These are phyloP conservation scores for Platyrinchus mystaceus DNA, from an alignment of 2,797 vertebrate species.

Conservation along the genomic window DNA sequence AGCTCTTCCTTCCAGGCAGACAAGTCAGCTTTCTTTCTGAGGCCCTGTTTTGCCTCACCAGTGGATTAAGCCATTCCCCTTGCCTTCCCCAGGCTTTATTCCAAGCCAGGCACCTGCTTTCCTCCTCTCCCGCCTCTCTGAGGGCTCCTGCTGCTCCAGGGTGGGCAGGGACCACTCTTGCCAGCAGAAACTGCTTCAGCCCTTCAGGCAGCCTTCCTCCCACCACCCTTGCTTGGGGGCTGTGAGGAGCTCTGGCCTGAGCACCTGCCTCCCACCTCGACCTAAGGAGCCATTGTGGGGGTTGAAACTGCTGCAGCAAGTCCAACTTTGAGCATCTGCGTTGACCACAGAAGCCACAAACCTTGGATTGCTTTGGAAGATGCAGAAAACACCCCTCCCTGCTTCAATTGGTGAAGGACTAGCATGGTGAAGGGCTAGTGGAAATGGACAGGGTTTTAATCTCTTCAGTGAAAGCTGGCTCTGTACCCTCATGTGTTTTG, in stretches of 20 bases:
- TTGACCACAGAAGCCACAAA: neutral
- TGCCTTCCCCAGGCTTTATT: neutral
- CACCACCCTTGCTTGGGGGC: neutral
- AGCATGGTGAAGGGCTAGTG: neutral
- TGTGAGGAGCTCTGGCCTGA: neutral
- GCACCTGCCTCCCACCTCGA: neutral
- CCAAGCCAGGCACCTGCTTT: neutral
- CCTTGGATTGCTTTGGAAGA: neutral
- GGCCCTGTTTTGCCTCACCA: neutral
- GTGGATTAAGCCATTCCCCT: neutral
- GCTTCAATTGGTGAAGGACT: neutral
- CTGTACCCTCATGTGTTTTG: neutral
- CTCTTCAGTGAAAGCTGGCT: neutral
- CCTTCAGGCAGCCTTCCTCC: neutral
- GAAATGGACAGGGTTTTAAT: neutral
- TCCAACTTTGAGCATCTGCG: rapidly evolving
- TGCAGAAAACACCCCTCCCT: neutral
- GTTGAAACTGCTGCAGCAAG: neutral
- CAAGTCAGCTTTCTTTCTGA: neutral
- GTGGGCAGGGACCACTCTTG: neutral
- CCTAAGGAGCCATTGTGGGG: neutral
- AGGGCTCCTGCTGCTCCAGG: neutral
- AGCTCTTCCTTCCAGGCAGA: neutral
- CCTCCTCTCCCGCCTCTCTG: neutral
- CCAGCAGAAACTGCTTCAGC: neutral